Base-by-base conservation (phyloP, 2,888 invertebrate species). In the Meta bourneti region DNA sequence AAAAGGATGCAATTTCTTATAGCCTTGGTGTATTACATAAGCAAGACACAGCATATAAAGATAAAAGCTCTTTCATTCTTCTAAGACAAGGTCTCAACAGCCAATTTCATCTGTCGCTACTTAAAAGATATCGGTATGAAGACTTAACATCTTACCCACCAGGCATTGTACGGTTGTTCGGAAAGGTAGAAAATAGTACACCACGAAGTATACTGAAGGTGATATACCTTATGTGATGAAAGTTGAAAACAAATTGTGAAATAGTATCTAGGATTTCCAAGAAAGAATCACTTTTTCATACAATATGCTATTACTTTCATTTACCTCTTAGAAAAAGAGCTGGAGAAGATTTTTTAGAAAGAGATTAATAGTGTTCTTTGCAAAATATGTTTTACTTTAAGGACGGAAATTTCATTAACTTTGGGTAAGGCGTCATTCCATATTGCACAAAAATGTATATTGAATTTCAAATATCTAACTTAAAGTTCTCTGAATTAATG, bases 51-150 rank as follows among this genome's bases (percentile, higher is more conserved):
- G 61, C 20, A 20, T 6, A 16, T 11, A 5, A 61, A 9, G 11
- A 61, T 6, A 11, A 7, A 61, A 61, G 7, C 7, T 61, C 61
- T 61, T 16, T 9, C 7, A 7, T 9, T 61, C 11, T 7, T 61
- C 61, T 54, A 78, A 78, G 79, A 79, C 79, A 79, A 79, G 54
- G 34, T 54, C 79, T 61, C 61, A 9, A 54, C 61, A 34, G 34
- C 54, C 79, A 79, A 61, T 79, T 79, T 61, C 79, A 61, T 79
- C 20, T 20, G 79, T 54, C 54, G 54, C 79, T 79, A 61, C 20
- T 61, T 77, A 49, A 77, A 11, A 7, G 49, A 75, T 75, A 75
- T 75, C 52, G n/a, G 52, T 78, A 52, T 54, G 52, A n/a, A 78
- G 19, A 5, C 52, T 6, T 52, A 78, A 13, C 52, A 11, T 52